Evolutionary conservation across 1,140 invertebrate species (phyloP), one percentile per base, ranked within the genome.

Genomic region (Bombus superbus): DNA sequence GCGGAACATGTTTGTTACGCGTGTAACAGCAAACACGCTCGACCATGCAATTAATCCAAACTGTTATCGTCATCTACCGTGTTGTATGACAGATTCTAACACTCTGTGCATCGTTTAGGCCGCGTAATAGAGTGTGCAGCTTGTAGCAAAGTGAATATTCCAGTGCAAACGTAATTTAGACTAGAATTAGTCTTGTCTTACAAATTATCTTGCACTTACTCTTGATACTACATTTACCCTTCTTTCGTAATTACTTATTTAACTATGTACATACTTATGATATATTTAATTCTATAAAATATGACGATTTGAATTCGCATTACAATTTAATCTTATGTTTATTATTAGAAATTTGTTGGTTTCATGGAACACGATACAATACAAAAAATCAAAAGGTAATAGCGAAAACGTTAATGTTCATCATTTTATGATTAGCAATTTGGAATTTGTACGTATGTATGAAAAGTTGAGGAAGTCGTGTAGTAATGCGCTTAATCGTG

Each of bases 21-120:
- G n/a, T 83, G 73, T 83, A 76, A 64, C 73, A 44, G 74, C 47
- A 78, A 83, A 83, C 82, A 83, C 76, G 64, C 68, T 80, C 80
- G 83, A 73, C 77, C 83, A 11, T 80, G 68, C 76, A 71, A 85
- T 85, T 85, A 79, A 85, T 80, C 83, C 66, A 85, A 64, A 85
- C 83, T 80, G 68, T 85, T 85, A 85, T 80, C 76, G 77, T 80
- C 75, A 62, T 85, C 38, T 25, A 53, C 68, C 66, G 40, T 59
- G 68, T 80, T 62, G 44, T 76, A 83, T 77, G 82, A 83, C 82
- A 79, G 18, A 79, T 80, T 62, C 68, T 28, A 9, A 28, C 57
- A 47, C 68, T 80, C 83, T 9, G n/a, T 25, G 32, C 25, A 35
- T 47, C 68, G 76, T 85, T 80, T 59, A 64, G 57, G 57, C n/a